phyloP scores from a whole-genome alignment of 2,113 vertebrate genomes.

The Peromyscus californicus region DNA sequence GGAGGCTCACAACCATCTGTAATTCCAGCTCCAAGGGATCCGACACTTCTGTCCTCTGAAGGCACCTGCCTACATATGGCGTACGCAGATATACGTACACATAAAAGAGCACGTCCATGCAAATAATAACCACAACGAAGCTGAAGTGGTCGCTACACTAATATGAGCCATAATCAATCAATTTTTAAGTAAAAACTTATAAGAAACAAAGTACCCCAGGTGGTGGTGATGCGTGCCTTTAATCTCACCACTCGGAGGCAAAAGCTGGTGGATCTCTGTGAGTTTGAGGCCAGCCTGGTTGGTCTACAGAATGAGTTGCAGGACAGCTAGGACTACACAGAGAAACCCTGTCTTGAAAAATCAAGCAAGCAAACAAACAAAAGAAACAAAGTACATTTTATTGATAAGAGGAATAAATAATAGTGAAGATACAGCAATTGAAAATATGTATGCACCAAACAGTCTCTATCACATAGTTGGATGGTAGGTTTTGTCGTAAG shows the following conservation, averaged over 20 bases:
- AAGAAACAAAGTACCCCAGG: not conserved
- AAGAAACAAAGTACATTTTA: not conserved
- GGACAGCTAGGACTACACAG: not conserved
- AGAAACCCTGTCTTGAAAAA: not conserved
- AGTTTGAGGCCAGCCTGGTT: not conserved
- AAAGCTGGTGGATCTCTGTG: not conserved
- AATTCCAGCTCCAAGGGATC: not conserved
- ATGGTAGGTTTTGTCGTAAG: not conserved
- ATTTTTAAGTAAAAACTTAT: conserved; percentile 39
- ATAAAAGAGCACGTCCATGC: not conserved
- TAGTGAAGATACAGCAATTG: not conserved
- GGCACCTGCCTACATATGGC: not conserved
- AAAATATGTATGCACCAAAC: not conserved
- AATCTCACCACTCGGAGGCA: not conserved
- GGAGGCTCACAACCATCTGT: not conserved
- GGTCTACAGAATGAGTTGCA: not conserved
- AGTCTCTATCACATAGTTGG: not conserved
- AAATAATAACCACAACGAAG: conserved; percentile 34
- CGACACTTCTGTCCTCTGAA: not conserved
- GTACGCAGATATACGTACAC: not conserved
- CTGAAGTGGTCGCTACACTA: not conserved
- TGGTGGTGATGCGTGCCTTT: not conserved
- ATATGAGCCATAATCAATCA: not conserved
- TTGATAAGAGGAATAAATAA: conserved; percentile 25
- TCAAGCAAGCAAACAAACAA: not conserved